Base-by-base conservation (phyloP, 2,113 vertebrate species). In the Siniperca chuatsi region DNA sequence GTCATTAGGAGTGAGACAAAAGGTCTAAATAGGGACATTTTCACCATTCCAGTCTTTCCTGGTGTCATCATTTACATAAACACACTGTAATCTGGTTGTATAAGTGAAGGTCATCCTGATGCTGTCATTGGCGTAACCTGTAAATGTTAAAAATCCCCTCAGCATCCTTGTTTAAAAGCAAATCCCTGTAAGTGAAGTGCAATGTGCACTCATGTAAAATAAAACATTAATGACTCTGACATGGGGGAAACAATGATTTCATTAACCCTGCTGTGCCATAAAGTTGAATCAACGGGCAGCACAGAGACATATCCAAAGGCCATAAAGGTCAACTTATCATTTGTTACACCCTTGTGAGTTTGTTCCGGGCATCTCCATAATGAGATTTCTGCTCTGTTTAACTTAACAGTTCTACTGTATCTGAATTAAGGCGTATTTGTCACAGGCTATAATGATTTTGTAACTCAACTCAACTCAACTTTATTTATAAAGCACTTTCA, bases 301-400 rank as follows among this genome's bases (percentile, higher is more conserved):
- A 5, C 18, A 50, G 82, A 68, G 62, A 65, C 60, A 55, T 29
- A 70, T 66, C 37, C 35, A 76, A 20, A 75, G 81, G 83, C 84
- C 90, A 80, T 79, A 82, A 91, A 93, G 83, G 85, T 93, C 88
- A 90, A 65, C 33, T 85, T 67, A 83, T 87, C 87, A 83, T 89
- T 91, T 86, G 88, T 87, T 91, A 83, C 85, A 78, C 68, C 66
- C 86, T 46, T 23, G 86, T 92, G 85, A 75, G 16, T 85, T 89
- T 66, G 69, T 55, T 68, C 75, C 80, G 69, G 62, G 40, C 37
- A 79, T 86, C 81, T 86, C 67, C 61, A 77, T 93, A 93, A 93
- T 92, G 83, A 87, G 86, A 86, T 94, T 93, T 95, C 89, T 90
- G 90, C 87, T 93, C 90, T 74, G 83, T 79, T 91, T 89, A 79